These are phyloP conservation scores for Solenopsis fugax DNA, from an alignment of 1,140 invertebrate genomes.

Conservation along the genomic window DNA sequence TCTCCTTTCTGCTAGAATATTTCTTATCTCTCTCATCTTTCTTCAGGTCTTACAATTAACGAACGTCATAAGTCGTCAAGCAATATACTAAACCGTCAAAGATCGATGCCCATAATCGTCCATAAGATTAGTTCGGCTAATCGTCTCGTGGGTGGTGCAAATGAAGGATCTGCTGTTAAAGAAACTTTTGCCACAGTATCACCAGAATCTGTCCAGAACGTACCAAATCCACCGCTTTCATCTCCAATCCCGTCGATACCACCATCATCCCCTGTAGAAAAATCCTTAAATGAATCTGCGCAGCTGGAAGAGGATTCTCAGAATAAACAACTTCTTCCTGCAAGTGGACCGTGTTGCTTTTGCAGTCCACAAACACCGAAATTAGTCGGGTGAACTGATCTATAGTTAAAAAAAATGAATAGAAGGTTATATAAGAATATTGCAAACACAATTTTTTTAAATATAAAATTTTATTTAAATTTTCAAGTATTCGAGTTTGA, in stretches of 20 bases:
- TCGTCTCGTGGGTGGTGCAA: slow-evolving; percentile 75
- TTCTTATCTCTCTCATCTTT: neutral
- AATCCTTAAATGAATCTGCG: neutral
- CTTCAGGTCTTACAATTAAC: slow-evolving; percentile 4
- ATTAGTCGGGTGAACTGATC: slow-evolving; percentile 49
- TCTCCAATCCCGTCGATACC: neutral
- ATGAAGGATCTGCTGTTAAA: slow-evolving; percentile 47
- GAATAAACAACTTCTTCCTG: neutral
- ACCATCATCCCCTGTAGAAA: neutral
- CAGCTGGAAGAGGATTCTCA: slow-evolving; percentile 5
- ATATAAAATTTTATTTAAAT: neutral
- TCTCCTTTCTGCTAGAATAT: neutral
- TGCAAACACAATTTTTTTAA: neutral
- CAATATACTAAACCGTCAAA: slow-evolving; percentile 36
- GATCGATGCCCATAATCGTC: neutral
- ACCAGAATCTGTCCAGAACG: neutral
- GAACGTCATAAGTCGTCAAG: slow-evolving; percentile 23
- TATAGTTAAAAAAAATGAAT: neutral
- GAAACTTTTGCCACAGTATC: slow-evolving; percentile 1
- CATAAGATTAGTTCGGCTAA: slow-evolving; percentile 34
- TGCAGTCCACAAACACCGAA: neutral
- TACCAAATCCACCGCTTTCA: neutral
- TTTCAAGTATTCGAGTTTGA: neutral
- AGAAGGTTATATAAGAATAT: neutral
- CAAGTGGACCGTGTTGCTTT: slow-evolving; percentile 53